Evolutionary conservation across 1,140 invertebrate genomes (phyloP).

Genomic region (Cyphomyrmex costatus): DNA sequence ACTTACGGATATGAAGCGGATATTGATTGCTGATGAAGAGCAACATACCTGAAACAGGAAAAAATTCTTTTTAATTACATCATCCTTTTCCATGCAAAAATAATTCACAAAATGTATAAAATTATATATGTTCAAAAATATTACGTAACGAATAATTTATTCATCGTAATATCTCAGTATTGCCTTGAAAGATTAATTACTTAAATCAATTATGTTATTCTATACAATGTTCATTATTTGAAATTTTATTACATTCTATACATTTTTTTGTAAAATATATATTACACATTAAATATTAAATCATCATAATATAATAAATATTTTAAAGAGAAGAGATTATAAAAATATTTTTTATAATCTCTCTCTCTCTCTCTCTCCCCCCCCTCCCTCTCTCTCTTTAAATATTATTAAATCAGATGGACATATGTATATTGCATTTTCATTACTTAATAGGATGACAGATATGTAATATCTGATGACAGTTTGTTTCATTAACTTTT

Average conservation of each 20-base stretch:
- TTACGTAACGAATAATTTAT: constrained; percentile 11
- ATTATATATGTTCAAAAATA: background rate
- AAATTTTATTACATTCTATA: background rate
- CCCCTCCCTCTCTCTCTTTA: too few species aligned
- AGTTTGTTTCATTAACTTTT: too few species aligned
- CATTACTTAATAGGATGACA: too few species aligned
- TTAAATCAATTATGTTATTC: constrained; percentile 13
- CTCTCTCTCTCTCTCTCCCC: too few species aligned
- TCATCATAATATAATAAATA: background rate
- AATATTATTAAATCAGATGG: background rate
- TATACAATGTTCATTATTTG: background rate
- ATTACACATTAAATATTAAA: background rate
- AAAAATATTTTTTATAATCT: background rate
- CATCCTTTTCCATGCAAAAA: background rate
- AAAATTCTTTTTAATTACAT: constrained; percentile 30
- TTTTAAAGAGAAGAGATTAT: too few species aligned
- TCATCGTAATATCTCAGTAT: background rate
- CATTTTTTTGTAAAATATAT: background rate
- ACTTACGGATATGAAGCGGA: constrained; percentile 26
- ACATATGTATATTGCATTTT: background rate
- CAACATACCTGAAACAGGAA: constrained; percentile 55
- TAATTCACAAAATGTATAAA: constrained; percentile 19
- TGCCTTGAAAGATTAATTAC: background rate
- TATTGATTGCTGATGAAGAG: constrained; percentile 28
- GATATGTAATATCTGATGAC: too few species aligned